Conservation (phyloP, 2,888 invertebrate species). For the Drosophila meridiana region DNA sequence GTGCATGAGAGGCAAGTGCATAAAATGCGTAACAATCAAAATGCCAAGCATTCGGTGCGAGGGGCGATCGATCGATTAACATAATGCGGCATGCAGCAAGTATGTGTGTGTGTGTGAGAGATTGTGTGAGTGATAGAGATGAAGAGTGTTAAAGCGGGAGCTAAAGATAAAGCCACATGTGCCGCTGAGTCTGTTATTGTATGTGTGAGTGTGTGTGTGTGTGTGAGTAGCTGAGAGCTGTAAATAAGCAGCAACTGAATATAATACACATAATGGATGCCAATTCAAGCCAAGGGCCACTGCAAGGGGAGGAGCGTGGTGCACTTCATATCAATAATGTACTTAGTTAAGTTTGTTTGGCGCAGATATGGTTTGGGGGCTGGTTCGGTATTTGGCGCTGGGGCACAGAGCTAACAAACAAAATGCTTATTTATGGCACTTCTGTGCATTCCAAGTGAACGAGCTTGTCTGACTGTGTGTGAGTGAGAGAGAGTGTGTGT, state of each 20-base stretch:
- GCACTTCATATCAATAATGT: conserved; percentile 42
- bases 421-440: conserved; percentile 73
- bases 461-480: conserved; percentile 18
- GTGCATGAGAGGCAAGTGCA: conserved; percentile 47
- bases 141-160: conserved; percentile 1
- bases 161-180: conserved; percentile 9
- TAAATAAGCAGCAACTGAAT: conserved; percentile 58
- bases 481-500: conserved; percentile 10
- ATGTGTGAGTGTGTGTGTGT: conserved; percentile 1
- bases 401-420: conserved; percentile 49
- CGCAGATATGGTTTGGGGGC: conserved; percentile 2
- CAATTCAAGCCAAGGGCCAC: conserved; percentile 44
- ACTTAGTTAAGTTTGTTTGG: conserved; percentile 39
- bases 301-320: conserved; percentile 22
- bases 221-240: conserved; percentile 24
- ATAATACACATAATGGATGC: conserved; percentile 45
- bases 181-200: conserved; percentile 8
- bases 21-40: conserved; percentile 62
- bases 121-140: conserved; percentile 1
- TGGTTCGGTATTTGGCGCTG: conserved; percentile 30
- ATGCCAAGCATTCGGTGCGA: conserved; percentile 46
- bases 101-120: background rate
- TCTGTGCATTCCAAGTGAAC: conserved; percentile 52
- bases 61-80: conserved; percentile 40
- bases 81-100: conserved; percentile 32